Conservation (phyloP, 2,888 invertebrate genomes). For the Bellardia bayeri region DNA sequence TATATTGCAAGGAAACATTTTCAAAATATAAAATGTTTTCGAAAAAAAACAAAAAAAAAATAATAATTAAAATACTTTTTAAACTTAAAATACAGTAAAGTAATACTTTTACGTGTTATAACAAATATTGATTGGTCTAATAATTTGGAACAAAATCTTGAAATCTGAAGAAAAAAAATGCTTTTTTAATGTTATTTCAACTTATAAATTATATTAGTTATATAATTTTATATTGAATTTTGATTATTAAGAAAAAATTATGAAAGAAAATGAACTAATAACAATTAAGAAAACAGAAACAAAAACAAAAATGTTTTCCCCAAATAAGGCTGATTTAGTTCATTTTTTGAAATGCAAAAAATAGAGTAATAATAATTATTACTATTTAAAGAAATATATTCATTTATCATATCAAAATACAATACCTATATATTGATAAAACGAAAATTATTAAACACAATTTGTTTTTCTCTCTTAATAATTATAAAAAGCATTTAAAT, state of each 20-base stretch:
- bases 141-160: constrained; percentile 10
- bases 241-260: constrained; percentile 5
- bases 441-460: neutral
- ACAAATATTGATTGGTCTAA: constrained; percentile 1
- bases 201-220: neutral
- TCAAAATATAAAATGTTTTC: constrained; percentile 10
- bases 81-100: neutral
- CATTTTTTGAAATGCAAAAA: constrained; percentile 45
- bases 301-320: constrained; percentile 38
- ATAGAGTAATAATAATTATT: constrained; percentile 31
- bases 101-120: neutral
- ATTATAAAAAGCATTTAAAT: constrained; percentile 17
- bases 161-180: neutral
- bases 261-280: constrained; percentile 37
- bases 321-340: constrained; percentile 69
- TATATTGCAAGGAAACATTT: constrained; percentile 32
- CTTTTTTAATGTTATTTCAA: neutral
- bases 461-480: neutral
- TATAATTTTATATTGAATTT: constrained; percentile 4
- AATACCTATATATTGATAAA: constrained; percentile 10
- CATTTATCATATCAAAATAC: constrained; percentile 67
- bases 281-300: constrained; percentile 17
- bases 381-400: constrained; percentile 43
- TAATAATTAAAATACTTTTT: neutral
- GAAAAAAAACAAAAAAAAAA: neutral